Base-by-base conservation (phyloP, 2,888 invertebrate genomes). In the Galerucella nymphaeae region DNA sequence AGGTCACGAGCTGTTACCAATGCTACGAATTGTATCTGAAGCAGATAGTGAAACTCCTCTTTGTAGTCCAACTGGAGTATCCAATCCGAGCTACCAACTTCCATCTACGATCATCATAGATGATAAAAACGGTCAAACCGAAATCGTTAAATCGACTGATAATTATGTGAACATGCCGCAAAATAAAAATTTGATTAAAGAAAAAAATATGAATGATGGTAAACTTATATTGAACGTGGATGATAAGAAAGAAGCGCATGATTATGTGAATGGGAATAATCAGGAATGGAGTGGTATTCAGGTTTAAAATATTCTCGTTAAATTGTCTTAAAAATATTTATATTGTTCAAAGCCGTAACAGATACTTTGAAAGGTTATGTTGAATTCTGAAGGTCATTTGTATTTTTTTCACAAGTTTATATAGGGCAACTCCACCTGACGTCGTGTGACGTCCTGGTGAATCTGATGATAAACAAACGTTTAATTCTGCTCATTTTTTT, bases 91-190 rank as follows among this genome's bases (percentile, higher is more conserved):
- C 58, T 87, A 87, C 73, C 83, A 83, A 66, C 77, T 84, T 14
- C 80, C 84, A n/a, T 83, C 84, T 23, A 77, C 77, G 18, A 75
- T 82, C 38, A 70, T 72, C 11, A 75, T 74, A n/a, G 65, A 71
- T 18, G 75, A 78, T 10, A 71, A 75, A 38, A 75, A 73, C 9
- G 75, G 77, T 66, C 65, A 65, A 63, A 77, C 78, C 62, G 80
- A 75, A 73, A 85, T 83, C 45, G 77, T 83, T 6, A 83, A 86
- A 38, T 83, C 85, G 1, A 81, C 83, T 30, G 88, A 89, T 76
- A 89, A 89, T 84, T 89, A 89, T 77, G 87, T 89, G 1, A 89
- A 89, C 78, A 88, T 89, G 87, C 89, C 88, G 1, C 86, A 88
- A 75, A 88, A 88, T 75, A 89, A 88, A 77, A 86, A 80, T 76